Evolutionary conservation across 1,140 invertebrate genomes (phyloP).

Genomic region (Pachypeltis micranthus): DNA sequence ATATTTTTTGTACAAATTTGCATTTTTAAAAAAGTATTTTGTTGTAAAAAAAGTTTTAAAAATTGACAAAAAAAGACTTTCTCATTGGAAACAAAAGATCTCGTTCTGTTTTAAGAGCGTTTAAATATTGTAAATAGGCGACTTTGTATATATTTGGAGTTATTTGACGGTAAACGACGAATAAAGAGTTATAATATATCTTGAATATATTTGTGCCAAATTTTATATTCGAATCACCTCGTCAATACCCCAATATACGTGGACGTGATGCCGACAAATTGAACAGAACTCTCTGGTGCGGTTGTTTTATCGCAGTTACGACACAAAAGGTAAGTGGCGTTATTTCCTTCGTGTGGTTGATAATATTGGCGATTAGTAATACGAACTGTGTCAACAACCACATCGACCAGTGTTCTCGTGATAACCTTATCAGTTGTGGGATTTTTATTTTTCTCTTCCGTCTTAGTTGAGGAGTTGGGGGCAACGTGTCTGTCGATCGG

Average conservation of each 20-base stretch:
- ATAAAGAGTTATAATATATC: slow-evolving; percentile 11
- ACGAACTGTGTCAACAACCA: too few species aligned
- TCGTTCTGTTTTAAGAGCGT: slow-evolving; percentile 17
- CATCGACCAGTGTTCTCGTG: too few species aligned
- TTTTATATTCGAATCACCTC: not conserved
- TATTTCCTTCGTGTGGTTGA: too few species aligned
- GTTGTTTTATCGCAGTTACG: not conserved
- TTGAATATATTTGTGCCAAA: not conserved
- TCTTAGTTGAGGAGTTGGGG: not conserved
- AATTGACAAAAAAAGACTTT: too few species aligned
- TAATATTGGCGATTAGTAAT: too few species aligned
- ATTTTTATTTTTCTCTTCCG: too few species aligned
- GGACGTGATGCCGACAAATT: not conserved
- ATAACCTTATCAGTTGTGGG: too few species aligned
- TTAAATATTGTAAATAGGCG: slow-evolving; percentile 9
- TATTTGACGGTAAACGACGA: slow-evolving; percentile 6
- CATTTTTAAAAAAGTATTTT: slow-evolving; percentile 18
- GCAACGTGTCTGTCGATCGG: not conserved
- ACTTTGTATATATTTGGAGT: slow-evolving; percentile 3
- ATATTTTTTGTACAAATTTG: slow-evolving; percentile 17
- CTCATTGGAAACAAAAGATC: not conserved
- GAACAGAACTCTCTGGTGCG: not conserved
- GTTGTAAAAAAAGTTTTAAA: too few species aligned
- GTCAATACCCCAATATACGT: not conserved
- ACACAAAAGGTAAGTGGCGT: too few species aligned